These are phyloP conservation scores for Eciton burchellii DNA, from an alignment of 1,140 invertebrate species.

Conservation along the genomic window DNA sequence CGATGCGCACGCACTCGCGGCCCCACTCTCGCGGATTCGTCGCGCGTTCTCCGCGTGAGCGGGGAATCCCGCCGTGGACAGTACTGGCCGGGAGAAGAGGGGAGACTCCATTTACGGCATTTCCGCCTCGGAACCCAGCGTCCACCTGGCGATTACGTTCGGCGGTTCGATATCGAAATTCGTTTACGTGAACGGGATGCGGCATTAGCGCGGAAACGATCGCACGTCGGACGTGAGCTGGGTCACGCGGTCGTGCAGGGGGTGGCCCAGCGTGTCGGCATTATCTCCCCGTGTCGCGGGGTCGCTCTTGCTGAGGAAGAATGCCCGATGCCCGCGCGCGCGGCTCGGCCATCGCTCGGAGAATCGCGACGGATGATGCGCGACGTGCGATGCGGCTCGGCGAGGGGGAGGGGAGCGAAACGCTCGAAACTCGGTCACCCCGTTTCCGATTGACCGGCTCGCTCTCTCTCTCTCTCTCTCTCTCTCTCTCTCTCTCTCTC, in stretches of 20 bases:
- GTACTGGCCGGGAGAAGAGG: background rate
- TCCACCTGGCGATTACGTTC: slow-evolving; percentile 7
- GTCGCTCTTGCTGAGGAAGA: background rate
- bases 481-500: no score
- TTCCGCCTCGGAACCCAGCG: background rate
- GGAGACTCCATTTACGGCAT: slow-evolving; percentile 6
- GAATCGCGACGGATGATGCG: no score
- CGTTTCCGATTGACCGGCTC: slow-evolving; percentile 56
- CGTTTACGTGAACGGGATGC: slow-evolving; percentile 40
- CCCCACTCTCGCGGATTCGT: background rate
- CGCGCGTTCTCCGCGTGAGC: background rate
- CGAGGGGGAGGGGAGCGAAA: background rate
- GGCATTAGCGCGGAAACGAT: slow-evolving; percentile 72
- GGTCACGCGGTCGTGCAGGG: slow-evolving; percentile 47
- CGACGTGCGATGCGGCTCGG: no score
- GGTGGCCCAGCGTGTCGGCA: slow-evolving; percentile 18
- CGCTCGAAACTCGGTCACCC: slow-evolving; percentile 57
- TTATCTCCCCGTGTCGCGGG: slow-evolving; percentile 33
- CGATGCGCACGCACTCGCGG: no score
- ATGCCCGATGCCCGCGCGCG: no score
- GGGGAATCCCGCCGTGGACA: background rate
- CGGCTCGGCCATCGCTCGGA: no score
- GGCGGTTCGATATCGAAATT: slow-evolving; percentile 39
- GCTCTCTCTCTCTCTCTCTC: no score
- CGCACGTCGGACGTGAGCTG: slow-evolving; percentile 67